Conservation (phyloP, 2,797 vertebrate species). For the Scolopax rusticola region DNA sequence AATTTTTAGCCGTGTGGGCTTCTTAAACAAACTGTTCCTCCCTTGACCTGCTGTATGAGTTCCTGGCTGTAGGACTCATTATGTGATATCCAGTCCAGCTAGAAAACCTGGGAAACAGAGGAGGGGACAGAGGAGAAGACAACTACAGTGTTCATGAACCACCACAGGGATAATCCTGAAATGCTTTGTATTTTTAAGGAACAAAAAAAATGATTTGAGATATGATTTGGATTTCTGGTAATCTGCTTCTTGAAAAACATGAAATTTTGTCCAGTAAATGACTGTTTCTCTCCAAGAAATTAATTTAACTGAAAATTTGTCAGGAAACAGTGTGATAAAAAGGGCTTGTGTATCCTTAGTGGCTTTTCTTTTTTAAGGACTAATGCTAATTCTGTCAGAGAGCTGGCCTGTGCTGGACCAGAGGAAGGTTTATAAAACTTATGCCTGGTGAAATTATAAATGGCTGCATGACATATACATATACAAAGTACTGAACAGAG, state of each 20-base stretch:
- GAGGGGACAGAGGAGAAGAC: background rate
- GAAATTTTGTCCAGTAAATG: background rate
- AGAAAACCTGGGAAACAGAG: constrained; percentile 3
- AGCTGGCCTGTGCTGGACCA: background rate
- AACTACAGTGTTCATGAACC: background rate
- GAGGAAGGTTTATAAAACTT: background rate
- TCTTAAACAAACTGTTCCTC: constrained; percentile 57
- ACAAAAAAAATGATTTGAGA: background rate
- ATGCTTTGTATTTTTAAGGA: background rate
- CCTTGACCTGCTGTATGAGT: constrained; percentile 8
- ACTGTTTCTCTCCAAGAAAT: background rate
- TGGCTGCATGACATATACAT: background rate
- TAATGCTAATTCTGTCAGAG: background rate
- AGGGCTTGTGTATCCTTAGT: background rate
- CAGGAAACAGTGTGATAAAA: background rate
- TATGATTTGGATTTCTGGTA: background rate
- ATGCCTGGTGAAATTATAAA: background rate
- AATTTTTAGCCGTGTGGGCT: constrained; percentile 16
- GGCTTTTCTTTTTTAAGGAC: background rate
- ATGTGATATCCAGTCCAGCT: background rate
- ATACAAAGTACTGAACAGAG: background rate
- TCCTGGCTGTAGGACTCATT: background rate
- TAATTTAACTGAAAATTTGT: background rate
- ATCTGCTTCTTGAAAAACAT: background rate
- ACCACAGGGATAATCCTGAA: background rate